phyloP scores from a whole-genome alignment of 2,888 invertebrate genomes.

The Drepanosiphum platanoidis region DNA sequence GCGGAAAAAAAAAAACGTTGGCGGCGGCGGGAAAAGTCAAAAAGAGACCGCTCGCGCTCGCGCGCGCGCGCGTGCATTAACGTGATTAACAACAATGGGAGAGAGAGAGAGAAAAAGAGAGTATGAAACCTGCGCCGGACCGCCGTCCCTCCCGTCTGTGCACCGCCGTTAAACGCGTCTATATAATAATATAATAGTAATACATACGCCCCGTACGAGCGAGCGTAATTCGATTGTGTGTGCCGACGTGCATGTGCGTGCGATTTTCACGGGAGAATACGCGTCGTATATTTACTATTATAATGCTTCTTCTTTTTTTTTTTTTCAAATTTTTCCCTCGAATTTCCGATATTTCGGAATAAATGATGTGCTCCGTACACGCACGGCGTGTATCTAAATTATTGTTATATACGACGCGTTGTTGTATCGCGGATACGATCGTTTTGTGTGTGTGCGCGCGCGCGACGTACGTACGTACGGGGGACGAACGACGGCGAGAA shows the following conservation, averaged over 20 bases:
- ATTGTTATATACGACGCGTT: constrained; percentile 11
- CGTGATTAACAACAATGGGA: constrained; percentile 56
- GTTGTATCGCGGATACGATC: constrained; percentile 6
- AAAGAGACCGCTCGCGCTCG: constrained; percentile 50
- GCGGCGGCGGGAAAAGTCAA: constrained; percentile 54
- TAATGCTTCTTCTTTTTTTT: too few relatives aligned
- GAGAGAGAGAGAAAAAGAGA: background rate
- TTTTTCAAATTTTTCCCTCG: constrained; percentile 14
- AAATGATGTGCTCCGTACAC: background rate
- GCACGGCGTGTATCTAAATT: background rate
- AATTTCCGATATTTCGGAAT: constrained; percentile 45
- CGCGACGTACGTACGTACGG: too few relatives aligned
- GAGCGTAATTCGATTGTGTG: constrained; percentile 42
- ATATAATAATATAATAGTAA: constrained; percentile 19
- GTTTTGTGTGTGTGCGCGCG: background rate
- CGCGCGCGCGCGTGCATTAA: constrained; percentile 54
- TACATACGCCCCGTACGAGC: background rate
- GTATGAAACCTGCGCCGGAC: constrained; percentile 38
- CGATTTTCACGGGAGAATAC: constrained; percentile 32
- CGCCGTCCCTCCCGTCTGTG: too few relatives aligned
- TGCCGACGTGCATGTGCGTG: background rate
- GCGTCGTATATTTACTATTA: background rate
- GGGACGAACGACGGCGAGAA: background rate
- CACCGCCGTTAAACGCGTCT: background rate
- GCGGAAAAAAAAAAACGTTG: constrained; percentile 24